A percentile compares a stretch with the other conserved stretches of the same genome.
These are phyloP conservation scores for Dipodomys merriami DNA, from an alignment of 2,113 vertebrate species.

Conservation along the genomic window DNA sequence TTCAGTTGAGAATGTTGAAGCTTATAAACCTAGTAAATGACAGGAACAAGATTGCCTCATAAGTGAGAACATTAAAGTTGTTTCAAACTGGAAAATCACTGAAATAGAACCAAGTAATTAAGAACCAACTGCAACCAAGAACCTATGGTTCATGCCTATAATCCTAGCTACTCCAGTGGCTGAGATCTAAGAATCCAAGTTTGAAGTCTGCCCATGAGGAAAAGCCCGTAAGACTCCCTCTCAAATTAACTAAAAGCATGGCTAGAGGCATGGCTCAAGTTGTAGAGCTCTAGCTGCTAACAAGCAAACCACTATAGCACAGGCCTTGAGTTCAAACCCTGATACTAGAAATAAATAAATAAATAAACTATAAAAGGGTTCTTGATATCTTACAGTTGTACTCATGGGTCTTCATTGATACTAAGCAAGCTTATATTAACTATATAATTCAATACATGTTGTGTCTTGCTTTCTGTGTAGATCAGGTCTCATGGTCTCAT, in stretches of 20 bases:
- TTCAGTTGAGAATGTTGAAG: not conserved
- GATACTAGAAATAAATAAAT: too few species aligned
- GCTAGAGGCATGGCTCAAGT: too few species aligned
- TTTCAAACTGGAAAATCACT: not conserved
- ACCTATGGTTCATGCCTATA: too few species aligned
- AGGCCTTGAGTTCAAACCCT: too few species aligned
- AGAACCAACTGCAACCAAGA: not conserved
- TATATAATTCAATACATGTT: not conserved
- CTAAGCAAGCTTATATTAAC: not conserved
- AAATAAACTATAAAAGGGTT: too few species aligned
- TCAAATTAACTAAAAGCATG: too few species aligned
- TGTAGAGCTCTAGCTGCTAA: too few species aligned
- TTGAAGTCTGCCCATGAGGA: too few species aligned
- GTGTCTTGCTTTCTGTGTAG: slow-evolving; percentile 24
- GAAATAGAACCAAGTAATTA: not conserved
- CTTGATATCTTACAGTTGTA: not conserved
- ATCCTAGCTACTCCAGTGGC: too few species aligned
- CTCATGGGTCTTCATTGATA: not conserved
- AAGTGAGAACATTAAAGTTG: slow-evolving; percentile 1
- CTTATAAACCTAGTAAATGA: not conserved
- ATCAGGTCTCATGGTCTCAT: not conserved
- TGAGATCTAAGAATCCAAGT: too few species aligned
- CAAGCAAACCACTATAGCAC: too few species aligned
- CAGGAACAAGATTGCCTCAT: not conserved
- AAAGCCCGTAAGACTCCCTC: too few species aligned